Evolutionary conservation across 2,113 vertebrate genomes (phyloP), one percentile per base, ranked within the genome.

Genomic region (Cairina moschata): DNA sequence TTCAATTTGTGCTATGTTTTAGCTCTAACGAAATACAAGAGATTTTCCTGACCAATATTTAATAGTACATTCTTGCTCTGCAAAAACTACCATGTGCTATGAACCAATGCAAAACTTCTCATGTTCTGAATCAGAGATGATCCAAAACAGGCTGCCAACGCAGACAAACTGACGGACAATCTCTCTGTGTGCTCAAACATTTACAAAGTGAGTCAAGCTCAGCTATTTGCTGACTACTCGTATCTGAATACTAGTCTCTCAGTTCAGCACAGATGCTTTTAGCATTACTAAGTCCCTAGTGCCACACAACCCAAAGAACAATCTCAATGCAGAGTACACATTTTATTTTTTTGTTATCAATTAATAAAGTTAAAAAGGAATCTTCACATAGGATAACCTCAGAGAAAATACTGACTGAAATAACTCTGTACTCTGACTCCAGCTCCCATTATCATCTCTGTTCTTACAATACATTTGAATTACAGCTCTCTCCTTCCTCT

Each of bases 181-280:
- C 85, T 92, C 90, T 84, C 85, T 94, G 79, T 93, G 80, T 66
- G 62, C 71, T 96, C 91, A 93, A 94, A 96, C 80, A 91, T 38
- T 89, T 71, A 82, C 26, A 0, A 69, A 93, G 54, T 85, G 59
- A 93, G 50, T 91, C 86, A 96, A 87, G 74, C 63, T 55, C 50
- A n/a, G 75, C n/a, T 89, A 71, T 95, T 92, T 95, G 96, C 94
- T 95, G 94, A 91, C 81, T 89, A 60, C 81, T 91, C 63, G 74
- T 85, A 83, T 92, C 63, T 93, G 86, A 93, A 94, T 52, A 92
- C 77, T 9, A 89, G 74, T 32, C 48, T 86, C 68, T 82, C 81
- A 92, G 93, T 93, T 76, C 90, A 91, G 28, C 3, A 26, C 5
- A 8, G 83, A 93, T 87, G 92, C 84, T 71, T 97, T 76, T 73